phyloP scores from a whole-genome alignment of 1,140 invertebrate species.

The Tetramorium alpestre region DNA sequence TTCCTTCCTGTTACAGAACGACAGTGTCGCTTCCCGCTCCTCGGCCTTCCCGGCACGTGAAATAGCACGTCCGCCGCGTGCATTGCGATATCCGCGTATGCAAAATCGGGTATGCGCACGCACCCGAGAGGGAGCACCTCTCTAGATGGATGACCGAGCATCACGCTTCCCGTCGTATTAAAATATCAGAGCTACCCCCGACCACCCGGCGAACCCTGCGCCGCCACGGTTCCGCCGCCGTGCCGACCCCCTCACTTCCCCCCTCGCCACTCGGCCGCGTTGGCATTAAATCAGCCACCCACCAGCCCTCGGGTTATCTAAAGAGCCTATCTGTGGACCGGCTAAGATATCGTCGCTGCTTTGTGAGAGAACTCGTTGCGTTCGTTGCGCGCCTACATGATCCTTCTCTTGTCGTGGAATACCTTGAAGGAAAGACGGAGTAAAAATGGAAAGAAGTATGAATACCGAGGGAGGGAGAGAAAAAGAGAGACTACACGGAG shows the following conservation, averaged over 20 bases:
- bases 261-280: constrained; percentile 32
- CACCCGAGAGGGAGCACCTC: constrained; percentile 65
- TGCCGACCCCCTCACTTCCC: constrained; percentile 20
- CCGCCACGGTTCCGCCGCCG: constrained; percentile 32
- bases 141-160: constrained; percentile 80
- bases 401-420: constrained; percentile 39
- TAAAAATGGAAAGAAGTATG: constrained; percentile 24
- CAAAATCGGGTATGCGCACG: constrained; percentile 80
- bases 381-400: constrained; percentile 61
- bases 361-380: constrained; percentile 64
- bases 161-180: constrained; percentile 80
- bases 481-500: not conserved
- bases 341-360: constrained; percentile 70
- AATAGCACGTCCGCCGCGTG: constrained; percentile 53
- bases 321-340: constrained; percentile 78
- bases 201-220: constrained; percentile 27
- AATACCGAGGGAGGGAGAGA: not conserved
- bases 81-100: constrained; percentile 81
- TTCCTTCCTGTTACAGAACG: constrained; percentile 81
- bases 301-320: constrained; percentile 81
- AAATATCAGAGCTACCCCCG: constrained; percentile 76
- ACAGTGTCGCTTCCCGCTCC: constrained; percentile 37
- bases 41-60: constrained; percentile 14
- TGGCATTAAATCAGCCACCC: constrained; percentile 81
- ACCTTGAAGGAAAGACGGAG: constrained; percentile 35